These are phyloP conservation scores for Tiliacea citrago DNA, from an alignment of 2,888 invertebrate species.

Conservation along the genomic window DNA sequence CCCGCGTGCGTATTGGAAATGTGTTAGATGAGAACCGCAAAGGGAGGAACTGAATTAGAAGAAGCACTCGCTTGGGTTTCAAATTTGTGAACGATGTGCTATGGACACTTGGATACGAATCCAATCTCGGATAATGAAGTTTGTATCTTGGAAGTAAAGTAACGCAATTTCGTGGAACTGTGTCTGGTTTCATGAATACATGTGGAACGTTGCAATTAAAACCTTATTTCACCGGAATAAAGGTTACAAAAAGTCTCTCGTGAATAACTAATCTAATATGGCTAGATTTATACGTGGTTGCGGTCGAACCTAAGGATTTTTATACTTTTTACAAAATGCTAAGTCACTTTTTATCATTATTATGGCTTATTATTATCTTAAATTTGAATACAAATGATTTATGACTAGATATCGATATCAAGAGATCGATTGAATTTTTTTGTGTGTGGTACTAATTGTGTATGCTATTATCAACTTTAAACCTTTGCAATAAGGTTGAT, in stretches of 20 bases:
- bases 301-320: not conserved
- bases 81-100: not conserved
- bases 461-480: slow-evolving; percentile 29
- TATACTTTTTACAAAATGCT: slow-evolving; percentile 17
- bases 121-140: not conserved
- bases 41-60: slow-evolving; percentile 26
- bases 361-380: not conserved
- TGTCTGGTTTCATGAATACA: not conserved
- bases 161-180: not conserved
- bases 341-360: slow-evolving; percentile 21
- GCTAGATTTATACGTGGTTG: not conserved
- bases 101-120: not conserved
- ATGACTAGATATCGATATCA: slow-evolving; percentile 20
- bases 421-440: slow-evolving; percentile 13
- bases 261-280: too few relatives aligned
- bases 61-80: slow-evolving; percentile 11
- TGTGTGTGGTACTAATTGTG: slow-evolving; percentile 17
- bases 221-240: slow-evolving; percentile 7
- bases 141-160: not conserved
- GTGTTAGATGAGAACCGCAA: not conserved
- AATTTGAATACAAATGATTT: slow-evolving; percentile 6
- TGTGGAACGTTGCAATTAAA: slow-evolving; percentile 18
- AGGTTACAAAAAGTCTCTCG: not conserved
- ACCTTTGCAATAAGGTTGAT: slow-evolving; percentile 25
- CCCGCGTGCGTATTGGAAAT: not conserved